These are phyloP conservation scores for Lepidonotus clava DNA, from an alignment of 2,888 invertebrate species.

Conservation along the genomic window DNA sequence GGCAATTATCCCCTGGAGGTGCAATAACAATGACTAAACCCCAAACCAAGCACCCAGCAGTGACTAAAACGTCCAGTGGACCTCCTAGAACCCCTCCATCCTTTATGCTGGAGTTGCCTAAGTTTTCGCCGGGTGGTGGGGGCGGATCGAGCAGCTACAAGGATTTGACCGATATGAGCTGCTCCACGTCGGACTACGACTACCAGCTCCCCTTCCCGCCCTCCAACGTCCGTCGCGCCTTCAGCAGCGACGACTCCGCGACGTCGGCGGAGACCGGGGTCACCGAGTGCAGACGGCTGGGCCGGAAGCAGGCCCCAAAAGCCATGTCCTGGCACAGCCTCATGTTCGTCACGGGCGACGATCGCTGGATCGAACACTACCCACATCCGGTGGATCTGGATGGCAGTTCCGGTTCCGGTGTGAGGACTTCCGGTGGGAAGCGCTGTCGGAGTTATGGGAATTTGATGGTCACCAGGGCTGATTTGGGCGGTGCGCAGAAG, in stretches of 20 bases:
- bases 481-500: not conserved
- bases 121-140: not conserved
- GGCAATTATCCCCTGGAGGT: no score
- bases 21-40: not conserved
- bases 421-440: not conserved
- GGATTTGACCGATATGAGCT: not conserved
- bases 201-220: not conserved
- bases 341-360: conserved; percentile 38
- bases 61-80: no score
- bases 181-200: conserved; percentile 31
- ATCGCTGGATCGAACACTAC: conserved; percentile 41
- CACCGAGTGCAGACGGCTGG: not conserved
- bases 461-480: not conserved
- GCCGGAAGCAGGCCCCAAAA: not conserved
- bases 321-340: conserved; percentile 37
- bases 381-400: not conserved
- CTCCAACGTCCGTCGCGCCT: not conserved
- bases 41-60: not conserved
- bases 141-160: not conserved
- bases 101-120: not conserved
- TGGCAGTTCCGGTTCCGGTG: not conserved
- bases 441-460: not conserved
- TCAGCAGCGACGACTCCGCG: conserved; percentile 44
- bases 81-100: no score
- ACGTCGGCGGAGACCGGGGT: conserved; percentile 16